Evolutionary conservation across 1,140 invertebrate genomes (phyloP).

Genomic region (Vanessa tameamea): DNA sequence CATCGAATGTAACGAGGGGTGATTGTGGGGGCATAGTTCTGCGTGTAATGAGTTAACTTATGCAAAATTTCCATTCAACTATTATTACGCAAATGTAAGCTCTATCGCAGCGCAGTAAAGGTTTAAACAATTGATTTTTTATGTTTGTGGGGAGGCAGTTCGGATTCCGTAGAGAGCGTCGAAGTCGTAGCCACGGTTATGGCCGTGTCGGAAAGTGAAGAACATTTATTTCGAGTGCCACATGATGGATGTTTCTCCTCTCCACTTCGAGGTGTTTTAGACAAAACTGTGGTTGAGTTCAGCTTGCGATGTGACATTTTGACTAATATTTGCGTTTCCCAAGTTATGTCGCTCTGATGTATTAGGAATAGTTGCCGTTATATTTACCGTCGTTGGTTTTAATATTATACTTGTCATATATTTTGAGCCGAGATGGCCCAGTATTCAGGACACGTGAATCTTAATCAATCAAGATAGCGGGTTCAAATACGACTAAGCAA

Average conservation of each 20-base stretch:
- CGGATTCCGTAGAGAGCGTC: slow-evolving; percentile 20
- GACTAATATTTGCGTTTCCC: not conserved
- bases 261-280: slow-evolving; percentile 22
- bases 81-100: slow-evolving; percentile 2
- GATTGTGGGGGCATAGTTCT: slow-evolving; percentile 41
- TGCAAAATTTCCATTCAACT: slow-evolving; percentile 12
- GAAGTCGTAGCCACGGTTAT: slow-evolving; percentile 17
- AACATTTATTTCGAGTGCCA: slow-evolving; percentile 34
- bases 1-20: slow-evolving; percentile 42
- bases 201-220: slow-evolving; percentile 29
- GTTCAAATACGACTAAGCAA: too few relatives aligned
- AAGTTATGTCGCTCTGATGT: not conserved
- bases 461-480: too few relatives aligned
- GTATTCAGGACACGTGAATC: too few relatives aligned
- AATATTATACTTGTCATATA: too few relatives aligned
- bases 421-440: too few relatives aligned
- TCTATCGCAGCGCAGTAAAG: slow-evolving; percentile 7
- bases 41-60: slow-evolving; percentile 43
- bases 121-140: not conserved
- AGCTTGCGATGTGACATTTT: slow-evolving; percentile 1
- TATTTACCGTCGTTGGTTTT: too few relatives aligned
- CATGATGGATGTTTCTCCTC: slow-evolving; percentile 32
- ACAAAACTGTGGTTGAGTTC: not conserved
- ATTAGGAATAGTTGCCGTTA: not conserved
- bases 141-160: slow-evolving; percentile 9